Evolutionary conservation across 2,797 vertebrate genomes (phyloP).

Genomic region (Arnoldichthys spilopterus): DNA sequence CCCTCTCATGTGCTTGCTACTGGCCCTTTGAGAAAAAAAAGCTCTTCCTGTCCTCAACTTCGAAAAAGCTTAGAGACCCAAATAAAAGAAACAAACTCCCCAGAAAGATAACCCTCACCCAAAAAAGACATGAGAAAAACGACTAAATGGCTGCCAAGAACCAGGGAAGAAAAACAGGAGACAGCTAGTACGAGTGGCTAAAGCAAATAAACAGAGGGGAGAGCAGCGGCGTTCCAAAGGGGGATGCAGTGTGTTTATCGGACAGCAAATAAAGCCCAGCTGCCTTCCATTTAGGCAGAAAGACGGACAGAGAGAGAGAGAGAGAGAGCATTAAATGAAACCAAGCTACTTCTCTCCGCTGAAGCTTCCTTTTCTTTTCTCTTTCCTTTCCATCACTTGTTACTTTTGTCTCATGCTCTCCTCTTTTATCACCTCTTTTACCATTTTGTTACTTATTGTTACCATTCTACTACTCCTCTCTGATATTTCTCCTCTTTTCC

Average conservation of each 20-base stretch:
- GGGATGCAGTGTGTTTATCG: conserved; percentile 61
- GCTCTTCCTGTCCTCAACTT: conserved; percentile 15
- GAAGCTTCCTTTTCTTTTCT: no score
- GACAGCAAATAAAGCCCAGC: conserved; percentile 63
- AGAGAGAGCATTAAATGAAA: conserved; percentile 22
- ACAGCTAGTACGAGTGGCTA: conserved; percentile 42
- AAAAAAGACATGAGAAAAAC: conserved; percentile 18
- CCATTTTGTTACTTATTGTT: no score
- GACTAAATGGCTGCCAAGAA: conserved; percentile 35
- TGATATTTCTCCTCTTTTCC: no score
- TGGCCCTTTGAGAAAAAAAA: conserved; percentile 7
- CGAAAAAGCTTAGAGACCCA: neutral
- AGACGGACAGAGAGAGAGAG: conserved; percentile 39
- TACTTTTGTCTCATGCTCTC: no score
- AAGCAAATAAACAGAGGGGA: conserved; percentile 57
- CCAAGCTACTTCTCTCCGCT: neutral
- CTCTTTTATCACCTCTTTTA: no score
- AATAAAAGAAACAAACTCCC: conserved; percentile 3
- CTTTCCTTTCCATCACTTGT: no score
- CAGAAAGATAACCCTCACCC: neutral
- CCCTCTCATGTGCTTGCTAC: no score
- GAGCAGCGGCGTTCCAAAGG: conserved; percentile 45
- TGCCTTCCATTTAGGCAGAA: conserved; percentile 61
- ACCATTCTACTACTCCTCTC: no score
- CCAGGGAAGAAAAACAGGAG: conserved; percentile 48